Percentiles rank a stretch among this genome's conserved stretches.
Evolutionary conservation across 2,797 vertebrate species (phyloP).

Genomic region (Sebastes trivittatus): DNA sequence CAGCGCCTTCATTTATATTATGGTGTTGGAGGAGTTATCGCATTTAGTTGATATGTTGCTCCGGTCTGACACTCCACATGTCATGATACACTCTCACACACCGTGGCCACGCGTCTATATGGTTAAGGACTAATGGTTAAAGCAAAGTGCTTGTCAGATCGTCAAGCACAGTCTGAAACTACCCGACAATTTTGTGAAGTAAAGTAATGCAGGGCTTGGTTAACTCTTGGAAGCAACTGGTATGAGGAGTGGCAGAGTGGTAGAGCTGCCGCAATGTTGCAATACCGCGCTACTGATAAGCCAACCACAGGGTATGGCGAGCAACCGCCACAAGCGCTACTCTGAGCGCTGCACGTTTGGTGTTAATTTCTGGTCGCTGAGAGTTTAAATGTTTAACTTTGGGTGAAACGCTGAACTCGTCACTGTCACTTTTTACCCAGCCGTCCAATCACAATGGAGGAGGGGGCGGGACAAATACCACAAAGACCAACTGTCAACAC

Average conservation of each 20-base stretch:
- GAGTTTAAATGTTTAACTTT: no score
- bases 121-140: neutral
- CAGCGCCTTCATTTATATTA: constrained; percentile 7
- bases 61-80: neutral
- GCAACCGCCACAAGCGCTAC: no score
- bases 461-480: no score
- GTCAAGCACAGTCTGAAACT: neutral
- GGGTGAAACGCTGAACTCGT: no score
- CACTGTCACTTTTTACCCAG: no score
- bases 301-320: no score
- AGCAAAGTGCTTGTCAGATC: neutral
- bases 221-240: neutral
- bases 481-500: no score
- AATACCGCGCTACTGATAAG: no score
- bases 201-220: neutral
- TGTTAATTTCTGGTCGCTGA: no score
- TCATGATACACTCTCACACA: constrained; percentile 6
- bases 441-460: no score
- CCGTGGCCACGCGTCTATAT: neutral
- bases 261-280: neutral
- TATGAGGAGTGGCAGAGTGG: neutral
- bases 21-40: constrained; percentile 8
- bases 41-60: neutral
- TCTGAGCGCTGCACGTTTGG: no score
- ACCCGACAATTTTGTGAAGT: neutral